Evolutionary conservation across 2,797 vertebrate genomes (phyloP).

Genomic region (Danio kyathit): DNA sequence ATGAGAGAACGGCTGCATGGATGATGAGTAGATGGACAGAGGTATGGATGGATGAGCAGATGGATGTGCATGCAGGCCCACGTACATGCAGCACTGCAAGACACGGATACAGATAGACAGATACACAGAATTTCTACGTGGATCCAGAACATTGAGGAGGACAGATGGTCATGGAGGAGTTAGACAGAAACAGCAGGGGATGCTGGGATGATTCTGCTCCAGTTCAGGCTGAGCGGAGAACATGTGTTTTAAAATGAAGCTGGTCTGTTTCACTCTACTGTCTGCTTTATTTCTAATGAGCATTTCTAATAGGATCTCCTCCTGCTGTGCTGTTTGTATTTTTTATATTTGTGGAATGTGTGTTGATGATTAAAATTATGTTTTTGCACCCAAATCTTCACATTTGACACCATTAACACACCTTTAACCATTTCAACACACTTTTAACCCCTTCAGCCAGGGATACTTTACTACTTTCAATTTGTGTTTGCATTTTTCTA

Average conservation of each 20-base stretch:
- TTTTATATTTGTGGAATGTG: not conserved
- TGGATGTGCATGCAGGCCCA: not conserved
- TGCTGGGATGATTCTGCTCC: not conserved
- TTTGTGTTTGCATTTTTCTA: no score
- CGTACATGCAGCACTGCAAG: not conserved
- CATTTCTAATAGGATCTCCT: not conserved
- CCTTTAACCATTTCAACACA: no score
- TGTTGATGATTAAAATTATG: not conserved
- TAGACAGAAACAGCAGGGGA: constrained; percentile 30
- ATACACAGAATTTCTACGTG: not conserved
- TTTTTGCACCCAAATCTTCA: no score
- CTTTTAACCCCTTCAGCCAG: no score
- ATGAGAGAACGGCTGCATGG: constrained; percentile 27
- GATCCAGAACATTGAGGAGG: constrained; percentile 9
- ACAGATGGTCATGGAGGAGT: constrained; percentile 41
- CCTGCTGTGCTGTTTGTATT: not conserved
- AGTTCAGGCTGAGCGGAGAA: constrained; percentile 12
- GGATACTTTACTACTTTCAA: no score
- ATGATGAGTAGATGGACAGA: constrained; percentile 14
- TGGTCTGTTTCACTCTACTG: not conserved
- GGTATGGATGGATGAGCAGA: constrained; percentile 2
- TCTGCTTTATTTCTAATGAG: not conserved
- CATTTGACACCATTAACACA: no score
- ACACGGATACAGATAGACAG: constrained; percentile 9
- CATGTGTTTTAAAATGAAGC: not conserved